Evolutionary conservation across 2,113 vertebrate genomes (phyloP).

Genomic region (Esox niger): DNA sequence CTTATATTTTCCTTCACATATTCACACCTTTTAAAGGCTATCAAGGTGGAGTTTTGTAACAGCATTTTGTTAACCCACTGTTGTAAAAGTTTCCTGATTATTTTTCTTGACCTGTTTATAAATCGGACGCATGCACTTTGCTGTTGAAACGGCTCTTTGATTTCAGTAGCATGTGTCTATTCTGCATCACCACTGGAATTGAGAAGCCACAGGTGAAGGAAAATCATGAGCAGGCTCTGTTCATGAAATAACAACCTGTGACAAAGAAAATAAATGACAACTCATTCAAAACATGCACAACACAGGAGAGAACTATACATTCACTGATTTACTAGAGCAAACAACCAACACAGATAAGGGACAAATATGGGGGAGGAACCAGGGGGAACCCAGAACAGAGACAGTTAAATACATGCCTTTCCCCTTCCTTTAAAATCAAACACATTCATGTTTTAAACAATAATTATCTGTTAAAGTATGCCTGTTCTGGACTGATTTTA

Average conservation of each 20-base stretch:
- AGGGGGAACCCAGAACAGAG: no score
- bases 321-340: background rate
- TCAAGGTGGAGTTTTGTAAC: constrained; percentile 23
- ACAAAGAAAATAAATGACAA: constrained; percentile 19
- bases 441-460: background rate
- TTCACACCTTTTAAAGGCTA: constrained; percentile 28
- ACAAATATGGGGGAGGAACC: background rate
- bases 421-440: background rate
- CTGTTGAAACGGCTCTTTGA: background rate
- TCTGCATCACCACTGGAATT: background rate
- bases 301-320: background rate
- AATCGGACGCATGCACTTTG: background rate
- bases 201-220: background rate
- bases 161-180: background rate
- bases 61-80: constrained; percentile 12
- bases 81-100: constrained; percentile 49
- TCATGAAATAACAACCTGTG: background rate
- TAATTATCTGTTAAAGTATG: background rate
- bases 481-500: no score
- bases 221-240: background rate
- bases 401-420: no score
- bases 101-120: background rate
- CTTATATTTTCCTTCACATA: constrained; percentile 13
- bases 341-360: background rate
- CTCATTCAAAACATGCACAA: constrained; percentile 24